Percentiles rank a stretch among this genome's conserved stretches.
These are phyloP conservation scores for Melanargia galathea DNA, from an alignment of 2,888 invertebrate species.

Conservation along the genomic window DNA sequence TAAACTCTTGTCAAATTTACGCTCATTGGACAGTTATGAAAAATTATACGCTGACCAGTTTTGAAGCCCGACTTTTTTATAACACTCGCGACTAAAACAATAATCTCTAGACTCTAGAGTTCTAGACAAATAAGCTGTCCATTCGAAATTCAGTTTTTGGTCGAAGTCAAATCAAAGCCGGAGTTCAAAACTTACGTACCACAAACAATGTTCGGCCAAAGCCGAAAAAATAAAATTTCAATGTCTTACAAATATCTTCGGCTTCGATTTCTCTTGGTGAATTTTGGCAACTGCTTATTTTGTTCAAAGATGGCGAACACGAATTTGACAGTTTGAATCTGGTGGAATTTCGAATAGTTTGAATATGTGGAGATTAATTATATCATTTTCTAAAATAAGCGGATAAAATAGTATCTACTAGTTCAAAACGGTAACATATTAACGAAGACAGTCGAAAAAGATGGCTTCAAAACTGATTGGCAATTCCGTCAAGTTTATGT, in stretches of 20 bases:
- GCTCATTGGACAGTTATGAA: conserved; percentile 73
- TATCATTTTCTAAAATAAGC: no score
- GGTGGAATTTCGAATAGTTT: no score
- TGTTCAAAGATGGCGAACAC: no score
- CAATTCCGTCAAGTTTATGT: conserved; percentile 57
- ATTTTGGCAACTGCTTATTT: no score
- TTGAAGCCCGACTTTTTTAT: conserved; percentile 41
- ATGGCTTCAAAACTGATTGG: conserved; percentile 49
- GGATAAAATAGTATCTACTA: neutral
- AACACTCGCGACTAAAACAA: neutral
- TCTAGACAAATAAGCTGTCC: neutral
- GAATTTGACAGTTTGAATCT: no score
- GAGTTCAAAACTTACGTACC: no score
- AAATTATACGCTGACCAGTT: conserved; percentile 58
- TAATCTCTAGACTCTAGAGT: neutral
- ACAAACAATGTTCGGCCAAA: no score
- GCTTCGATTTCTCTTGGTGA: no score
- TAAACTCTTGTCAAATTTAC: conserved; percentile 62
- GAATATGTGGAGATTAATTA: no score
- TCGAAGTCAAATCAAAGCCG: neutral
- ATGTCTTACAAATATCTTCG: no score
- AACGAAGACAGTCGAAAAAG: neutral
- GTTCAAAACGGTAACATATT: neutral
- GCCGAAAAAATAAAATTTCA: no score
- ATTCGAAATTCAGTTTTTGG: neutral